Conservation (phyloP, 2,113 vertebrate genomes). For the Chrysemys picta region DNA sequence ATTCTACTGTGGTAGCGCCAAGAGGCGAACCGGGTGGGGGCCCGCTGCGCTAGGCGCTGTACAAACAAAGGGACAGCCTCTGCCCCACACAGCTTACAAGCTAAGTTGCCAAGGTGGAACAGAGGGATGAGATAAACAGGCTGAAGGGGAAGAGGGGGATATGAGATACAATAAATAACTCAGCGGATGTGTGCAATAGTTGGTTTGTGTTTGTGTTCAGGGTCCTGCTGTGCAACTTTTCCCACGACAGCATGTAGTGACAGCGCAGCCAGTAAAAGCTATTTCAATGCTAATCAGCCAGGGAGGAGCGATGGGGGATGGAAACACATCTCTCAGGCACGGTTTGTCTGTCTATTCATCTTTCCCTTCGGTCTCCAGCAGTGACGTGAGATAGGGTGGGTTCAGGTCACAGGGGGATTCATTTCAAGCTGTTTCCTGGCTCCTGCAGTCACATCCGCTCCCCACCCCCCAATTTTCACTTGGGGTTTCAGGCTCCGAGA, state of each 20-base stretch:
- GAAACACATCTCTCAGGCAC: not conserved
- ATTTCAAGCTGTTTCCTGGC: not conserved
- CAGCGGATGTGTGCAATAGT: not conserved
- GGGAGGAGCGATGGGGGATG: not conserved
- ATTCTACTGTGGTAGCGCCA: too few relatives aligned
- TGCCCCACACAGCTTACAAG: not conserved
- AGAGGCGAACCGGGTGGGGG: too few relatives aligned
- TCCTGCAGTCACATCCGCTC: too few relatives aligned
- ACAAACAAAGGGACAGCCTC: not conserved
- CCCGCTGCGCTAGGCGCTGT: not conserved
- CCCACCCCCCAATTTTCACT: too few relatives aligned
- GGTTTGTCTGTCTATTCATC: not conserved
- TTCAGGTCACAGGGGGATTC: not conserved
- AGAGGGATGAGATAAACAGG: not conserved
- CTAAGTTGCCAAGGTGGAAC: not conserved
- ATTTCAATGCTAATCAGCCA: too few relatives aligned
- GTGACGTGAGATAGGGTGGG: not conserved
- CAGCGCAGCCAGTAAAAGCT: too few relatives aligned
- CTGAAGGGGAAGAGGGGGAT: not conserved
- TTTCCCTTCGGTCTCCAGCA: not conserved
- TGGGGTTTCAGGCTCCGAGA: too few relatives aligned
- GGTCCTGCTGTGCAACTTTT: too few relatives aligned
- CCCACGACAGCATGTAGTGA: too few relatives aligned
- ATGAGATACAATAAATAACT: too few relatives aligned
- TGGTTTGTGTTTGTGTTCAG: not conserved